A percentile compares a stretch with the other conserved stretches of the same genome.
phyloP scores from a whole-genome alignment of 2,797 vertebrate genomes.

The Hoplostethus atlanticus region DNA sequence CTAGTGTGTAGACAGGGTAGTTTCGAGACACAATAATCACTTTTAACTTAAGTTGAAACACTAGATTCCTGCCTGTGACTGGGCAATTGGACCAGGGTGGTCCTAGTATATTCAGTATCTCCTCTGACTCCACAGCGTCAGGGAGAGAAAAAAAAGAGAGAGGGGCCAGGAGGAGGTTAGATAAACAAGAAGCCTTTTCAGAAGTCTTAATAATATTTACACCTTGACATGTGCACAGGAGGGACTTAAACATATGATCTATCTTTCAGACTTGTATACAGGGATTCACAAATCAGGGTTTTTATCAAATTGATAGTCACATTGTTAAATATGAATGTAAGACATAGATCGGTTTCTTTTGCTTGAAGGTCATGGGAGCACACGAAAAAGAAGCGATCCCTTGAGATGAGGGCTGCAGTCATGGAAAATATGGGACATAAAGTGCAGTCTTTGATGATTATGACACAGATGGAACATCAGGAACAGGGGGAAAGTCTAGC shows the following conservation, averaged over 20 bases:
- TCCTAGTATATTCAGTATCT: constrained; percentile 58
- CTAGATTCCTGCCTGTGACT: constrained; percentile 71
- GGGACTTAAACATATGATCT: not conserved
- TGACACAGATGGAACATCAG: constrained; percentile 56
- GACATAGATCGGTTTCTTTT: constrained; percentile 28
- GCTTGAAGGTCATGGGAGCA: constrained; percentile 58
- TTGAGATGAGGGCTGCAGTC: constrained; percentile 61
- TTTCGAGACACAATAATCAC: constrained; percentile 83
- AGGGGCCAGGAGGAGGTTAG: constrained; percentile 1
- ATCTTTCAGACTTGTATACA: not conserved
- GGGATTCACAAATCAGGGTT: not conserved
- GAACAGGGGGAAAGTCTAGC: constrained; percentile 49
- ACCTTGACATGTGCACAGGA: not conserved
- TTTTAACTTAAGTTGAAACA: constrained; percentile 71
- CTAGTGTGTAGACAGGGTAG: constrained; percentile 72
- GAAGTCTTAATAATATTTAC: constrained; percentile 10
- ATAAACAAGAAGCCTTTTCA: constrained; percentile 27
- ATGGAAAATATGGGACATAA: constrained; percentile 73
- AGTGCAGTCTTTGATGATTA: constrained; percentile 67
- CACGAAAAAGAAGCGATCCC: constrained; percentile 59
- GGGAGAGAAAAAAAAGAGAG: not conserved
- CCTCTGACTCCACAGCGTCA: constrained; percentile 8
- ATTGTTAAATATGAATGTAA: constrained; percentile 9
- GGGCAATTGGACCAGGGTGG: constrained; percentile 58
- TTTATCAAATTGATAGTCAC: not conserved